These are phyloP conservation scores for Triplophysa siluroides DNA, from an alignment of 2,113 vertebrate genomes.

Conservation along the genomic window DNA sequence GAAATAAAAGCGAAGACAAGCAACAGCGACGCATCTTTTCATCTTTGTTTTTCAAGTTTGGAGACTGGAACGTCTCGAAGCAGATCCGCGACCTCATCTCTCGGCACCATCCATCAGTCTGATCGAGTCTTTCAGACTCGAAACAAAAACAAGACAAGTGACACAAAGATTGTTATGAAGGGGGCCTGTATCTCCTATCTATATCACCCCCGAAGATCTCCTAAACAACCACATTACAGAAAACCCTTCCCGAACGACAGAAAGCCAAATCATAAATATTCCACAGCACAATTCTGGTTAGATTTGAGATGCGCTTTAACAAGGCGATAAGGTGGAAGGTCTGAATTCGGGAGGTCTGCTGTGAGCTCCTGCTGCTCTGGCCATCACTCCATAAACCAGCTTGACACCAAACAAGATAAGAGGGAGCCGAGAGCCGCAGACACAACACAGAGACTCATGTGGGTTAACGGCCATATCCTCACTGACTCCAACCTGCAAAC, in stretches of 20 bases:
- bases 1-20: slow-evolving; percentile 11
- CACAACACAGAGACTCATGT: slow-evolving; percentile 60
- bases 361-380: slow-evolving; percentile 60
- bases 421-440: slow-evolving; percentile 65
- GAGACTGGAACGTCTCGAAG: slow-evolving; percentile 13
- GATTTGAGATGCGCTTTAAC: slow-evolving; percentile 62
- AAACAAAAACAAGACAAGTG: slow-evolving; percentile 40
- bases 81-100: background rate
- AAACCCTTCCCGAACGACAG: slow-evolving; percentile 40
- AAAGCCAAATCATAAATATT: slow-evolving; percentile 65
- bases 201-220: slow-evolving; percentile 42
- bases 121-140: slow-evolving; percentile 28
- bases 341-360: slow-evolving; percentile 53
- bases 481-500: slow-evolving; percentile 24
- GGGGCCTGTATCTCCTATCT: slow-evolving; percentile 45
- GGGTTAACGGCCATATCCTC: slow-evolving; percentile 60
- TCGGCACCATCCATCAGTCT: slow-evolving; percentile 27
- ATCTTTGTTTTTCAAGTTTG: slow-evolving; percentile 28
- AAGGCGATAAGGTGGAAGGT: slow-evolving; percentile 63
- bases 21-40: slow-evolving; percentile 29
- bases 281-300: slow-evolving; percentile 64
- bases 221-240: slow-evolving; percentile 62
- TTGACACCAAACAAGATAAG: slow-evolving; percentile 65
- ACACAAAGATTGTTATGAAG: slow-evolving; percentile 31
- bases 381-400: slow-evolving; percentile 63